Evolutionary conservation across 1,140 invertebrate genomes (phyloP).

Genomic region (Trachymyrmex septentrionalis): DNA sequence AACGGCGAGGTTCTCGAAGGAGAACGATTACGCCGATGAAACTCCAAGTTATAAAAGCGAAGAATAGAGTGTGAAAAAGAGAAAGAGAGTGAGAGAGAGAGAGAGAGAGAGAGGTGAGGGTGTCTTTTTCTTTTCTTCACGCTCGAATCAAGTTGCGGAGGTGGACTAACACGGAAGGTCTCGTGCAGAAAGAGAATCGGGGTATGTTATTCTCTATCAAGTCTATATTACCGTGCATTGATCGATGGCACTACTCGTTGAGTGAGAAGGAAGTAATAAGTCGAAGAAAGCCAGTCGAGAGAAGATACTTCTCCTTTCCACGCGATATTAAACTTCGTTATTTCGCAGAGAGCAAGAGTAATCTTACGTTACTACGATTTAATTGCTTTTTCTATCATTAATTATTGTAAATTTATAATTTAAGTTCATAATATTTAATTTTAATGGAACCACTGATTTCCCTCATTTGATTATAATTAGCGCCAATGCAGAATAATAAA

Average conservation of each 20-base stretch:
- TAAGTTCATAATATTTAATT: conserved; percentile 20
- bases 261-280: conserved; percentile 47
- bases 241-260: conserved; percentile 58
- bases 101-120: not conserved
- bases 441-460: conserved; percentile 13
- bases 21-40: conserved; percentile 59
- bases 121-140: not conserved
- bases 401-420: not conserved
- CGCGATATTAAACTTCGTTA: not conserved
- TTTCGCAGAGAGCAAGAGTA: conserved; percentile 7
- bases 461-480: conserved; percentile 17
- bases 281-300: conserved; percentile 34
- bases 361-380: conserved; percentile 6
- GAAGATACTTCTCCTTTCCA: conserved; percentile 61
- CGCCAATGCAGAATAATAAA: not conserved
- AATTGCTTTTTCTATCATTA: conserved; percentile 16
- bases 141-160: conserved; percentile 41
- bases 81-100: not conserved
- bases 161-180: conserved; percentile 70
- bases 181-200: conserved; percentile 60
- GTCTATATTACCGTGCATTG: conserved; percentile 69
- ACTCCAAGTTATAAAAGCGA: conserved; percentile 51
- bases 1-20: conserved; percentile 35
- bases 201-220: conserved; percentile 72
- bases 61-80: conserved; percentile 53